Base-by-base conservation (phyloP, 2,888 invertebrate species). In the Trichacis sp. region DNA sequence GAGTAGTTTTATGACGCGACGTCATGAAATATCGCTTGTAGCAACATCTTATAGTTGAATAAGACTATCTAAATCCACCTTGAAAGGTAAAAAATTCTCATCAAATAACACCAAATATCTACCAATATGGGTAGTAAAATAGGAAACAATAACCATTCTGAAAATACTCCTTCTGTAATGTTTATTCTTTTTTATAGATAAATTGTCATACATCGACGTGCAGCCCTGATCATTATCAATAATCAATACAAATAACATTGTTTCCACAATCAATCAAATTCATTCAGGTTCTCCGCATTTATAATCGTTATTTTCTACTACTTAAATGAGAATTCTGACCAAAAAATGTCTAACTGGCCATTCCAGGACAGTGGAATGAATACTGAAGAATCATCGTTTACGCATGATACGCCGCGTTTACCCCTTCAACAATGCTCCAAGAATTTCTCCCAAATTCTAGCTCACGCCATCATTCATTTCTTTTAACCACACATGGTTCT, bases 351-450 rank as follows among this genome's bases (percentile, higher is more conserved):
- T n/a, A n/a, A n/a, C n/a, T n/a, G n/a, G n/a, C n/a, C 20, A 51
- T 38, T 38, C 24, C 15, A 43, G 6, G 18, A 45, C 8, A 19
- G 12, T 45, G 20, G 45, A 45, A 45, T 45, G 45, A 45, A 45
- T 45, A 45, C 45, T 45, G 45, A 45, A 45, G 11, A 18, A 14
- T 50, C 33, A 46, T 40, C 43, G 33, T 29, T 9, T 11, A 11
- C 14, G n/a, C 38, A 14, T 12, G n/a, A n/a, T n/a, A n/a, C n/a
- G n/a, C 38, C n/a, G 11, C 38, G n/a, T 38, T 14, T 38, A 3
- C 11, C 11, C 4, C 14, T 6, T 24, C 29, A 61, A 62, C 58
- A 52, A 63, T 64, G 58, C 53, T 38, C 20, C 20, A 29, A 24
- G 15, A n/a, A 56, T 12, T 15, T 29, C 40, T 51, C 20, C 19